Evolutionary conservation across 2,797 vertebrate genomes (phyloP).

Genomic region (Peromyscus attwateri): DNA sequence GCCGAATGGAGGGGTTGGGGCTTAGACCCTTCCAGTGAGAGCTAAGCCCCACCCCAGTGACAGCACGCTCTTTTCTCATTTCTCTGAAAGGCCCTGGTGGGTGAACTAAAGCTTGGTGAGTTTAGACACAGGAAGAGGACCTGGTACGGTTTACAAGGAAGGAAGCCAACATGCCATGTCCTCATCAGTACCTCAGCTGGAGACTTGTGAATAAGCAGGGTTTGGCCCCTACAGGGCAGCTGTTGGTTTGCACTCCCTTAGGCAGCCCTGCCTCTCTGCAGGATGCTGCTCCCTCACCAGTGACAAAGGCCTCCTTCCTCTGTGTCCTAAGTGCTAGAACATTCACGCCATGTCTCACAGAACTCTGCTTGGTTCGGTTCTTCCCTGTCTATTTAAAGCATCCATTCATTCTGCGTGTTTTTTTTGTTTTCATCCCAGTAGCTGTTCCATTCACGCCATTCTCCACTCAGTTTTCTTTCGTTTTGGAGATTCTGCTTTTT

Average conservation of each 20-base stretch:
- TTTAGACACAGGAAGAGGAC: not conserved
- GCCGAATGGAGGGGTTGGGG: not conserved
- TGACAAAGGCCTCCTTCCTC: not conserved
- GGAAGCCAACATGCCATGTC: no score
- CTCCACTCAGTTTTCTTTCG: not conserved
- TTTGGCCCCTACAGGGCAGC: not conserved
- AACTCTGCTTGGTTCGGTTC: not conserved
- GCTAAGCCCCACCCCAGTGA: not conserved
- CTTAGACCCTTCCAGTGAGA: not conserved
- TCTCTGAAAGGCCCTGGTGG: not conserved
- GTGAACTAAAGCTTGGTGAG: not conserved
- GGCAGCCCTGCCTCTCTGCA: no score
- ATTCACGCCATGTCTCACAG: not conserved
- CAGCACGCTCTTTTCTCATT: not conserved
- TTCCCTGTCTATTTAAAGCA: not conserved
- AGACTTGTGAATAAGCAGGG: not conserved
- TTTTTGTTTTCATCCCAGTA: not conserved
- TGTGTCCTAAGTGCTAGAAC: not conserved
- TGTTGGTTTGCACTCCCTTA: not conserved
- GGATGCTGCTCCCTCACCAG: not conserved
- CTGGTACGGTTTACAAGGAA: not conserved
- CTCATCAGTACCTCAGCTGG: not conserved
- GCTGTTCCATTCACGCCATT: not conserved
- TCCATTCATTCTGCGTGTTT: not conserved
- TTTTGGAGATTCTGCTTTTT: not conserved